phyloP scores from a whole-genome alignment of 2,888 invertebrate genomes.

The Epiblema foenella region DNA sequence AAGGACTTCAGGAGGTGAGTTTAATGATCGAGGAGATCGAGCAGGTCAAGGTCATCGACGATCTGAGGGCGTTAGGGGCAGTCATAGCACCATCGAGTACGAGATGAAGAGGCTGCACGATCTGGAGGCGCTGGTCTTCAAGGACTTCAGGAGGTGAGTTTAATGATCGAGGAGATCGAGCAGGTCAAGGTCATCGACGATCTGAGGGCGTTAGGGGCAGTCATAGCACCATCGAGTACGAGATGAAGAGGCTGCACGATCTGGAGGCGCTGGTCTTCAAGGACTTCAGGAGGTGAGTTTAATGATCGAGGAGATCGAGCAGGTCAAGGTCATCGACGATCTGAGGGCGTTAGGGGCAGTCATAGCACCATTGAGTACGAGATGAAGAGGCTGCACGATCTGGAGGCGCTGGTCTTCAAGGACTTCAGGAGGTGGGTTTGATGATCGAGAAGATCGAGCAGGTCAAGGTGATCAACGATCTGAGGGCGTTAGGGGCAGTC shows the following conservation, averaged over 20 bases:
- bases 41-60: slow-evolving; percentile 97
- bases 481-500: slow-evolving; percentile 93
- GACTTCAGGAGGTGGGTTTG: slow-evolving; percentile 71
- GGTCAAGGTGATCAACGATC: slow-evolving; percentile 96
- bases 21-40: slow-evolving; percentile 93
- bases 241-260: slow-evolving; percentile 95
- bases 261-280: slow-evolving; percentile 97
- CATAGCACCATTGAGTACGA: slow-evolving; percentile 96
- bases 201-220: slow-evolving; percentile 94
- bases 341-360: slow-evolving; percentile 93
- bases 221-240: slow-evolving; percentile 95
- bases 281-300: slow-evolving; percentile 80
- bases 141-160: slow-evolving; percentile 84
- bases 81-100: slow-evolving; percentile 94
- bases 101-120: slow-evolving; percentile 97
- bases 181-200: slow-evolving; percentile 98
- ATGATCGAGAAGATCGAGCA: slow-evolving; percentile 96
- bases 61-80: slow-evolving; percentile 95
- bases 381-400: slow-evolving; percentile 94
- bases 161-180: slow-evolving; percentile 98
- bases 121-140: slow-evolving; percentile 96
- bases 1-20: slow-evolving; percentile 84
- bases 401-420: slow-evolving; percentile 97
- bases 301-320: slow-evolving; percentile 99
- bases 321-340: slow-evolving; percentile 97